Evolutionary conservation across 1,140 invertebrate genomes (phyloP), one percentile per base, ranked within the genome.

Genomic region (Drosophila parvula): DNA sequence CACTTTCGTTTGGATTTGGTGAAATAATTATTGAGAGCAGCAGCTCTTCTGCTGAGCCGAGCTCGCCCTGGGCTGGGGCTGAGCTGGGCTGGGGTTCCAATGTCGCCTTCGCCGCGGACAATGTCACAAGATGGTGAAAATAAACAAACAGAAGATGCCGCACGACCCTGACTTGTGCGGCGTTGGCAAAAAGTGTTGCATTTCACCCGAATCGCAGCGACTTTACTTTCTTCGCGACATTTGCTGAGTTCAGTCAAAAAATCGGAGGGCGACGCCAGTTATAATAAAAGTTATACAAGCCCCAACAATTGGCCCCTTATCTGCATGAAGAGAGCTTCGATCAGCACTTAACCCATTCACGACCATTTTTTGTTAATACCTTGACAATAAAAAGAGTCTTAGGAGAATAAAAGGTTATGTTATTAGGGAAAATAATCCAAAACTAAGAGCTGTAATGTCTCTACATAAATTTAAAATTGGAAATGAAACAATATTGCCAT

Each of bases 91-190:
- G 55, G 53, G 78, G 44, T 88, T 84, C 81, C 84, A 89, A 89
- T 89, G 84, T 89, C 84, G 75, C 62, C 70, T 78, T 67, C 70
- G 75, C 28, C 64, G 60, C 85, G 84, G 82, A 70, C 90, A 91
- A 91, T 91, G 90, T 91, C 90, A 83, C 64, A 79, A 70, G 67
- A 32, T 70, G 67, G 43, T 36, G 16, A 57, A 78, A 80, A 83
- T 80, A 83, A 83, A 82, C 70, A 86, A 88, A 83, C 84, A 80
- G 70, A 70, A 64, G 67, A 74, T 56, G 69, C 74, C 36, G 53
- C 50, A 22, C 22, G 81, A 75, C 85, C 90, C 65, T 91, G 90
- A 91, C 79, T 91, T 91, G 40, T 91, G 84, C 82, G 38, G 59
- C 65, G 76, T 68, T 85, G 55, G 90, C 90, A 90, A 67, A 91